Conservation (phyloP, 2,888 invertebrate species). For the Cosmia pyralina region DNA sequence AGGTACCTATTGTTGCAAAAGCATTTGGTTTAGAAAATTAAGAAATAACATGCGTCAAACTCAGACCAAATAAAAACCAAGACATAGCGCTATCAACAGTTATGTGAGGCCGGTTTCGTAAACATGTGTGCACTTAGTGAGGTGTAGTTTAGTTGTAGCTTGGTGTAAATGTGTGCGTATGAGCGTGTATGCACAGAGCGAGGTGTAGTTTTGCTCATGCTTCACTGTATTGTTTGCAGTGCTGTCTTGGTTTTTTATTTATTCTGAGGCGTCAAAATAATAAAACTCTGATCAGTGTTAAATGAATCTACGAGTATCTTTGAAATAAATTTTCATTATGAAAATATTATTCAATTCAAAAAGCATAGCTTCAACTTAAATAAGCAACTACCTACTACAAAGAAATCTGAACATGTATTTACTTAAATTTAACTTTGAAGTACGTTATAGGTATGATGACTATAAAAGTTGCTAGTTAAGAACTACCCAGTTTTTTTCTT, state of each 20-base stretch:
- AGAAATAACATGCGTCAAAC: background rate
- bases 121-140: no score
- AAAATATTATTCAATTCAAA: background rate
- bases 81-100: no score
- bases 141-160: no score
- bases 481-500: no score
- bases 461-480: background rate
- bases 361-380: background rate
- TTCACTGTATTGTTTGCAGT: no score
- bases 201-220: no score
- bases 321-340: background rate
- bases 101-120: no score
- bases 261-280: background rate
- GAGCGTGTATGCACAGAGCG: no score
- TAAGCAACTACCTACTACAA: background rate
- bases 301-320: background rate
- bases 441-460: background rate
- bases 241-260: no score
- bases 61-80: no score
- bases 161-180: no score
- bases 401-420: background rate
- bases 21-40: background rate
- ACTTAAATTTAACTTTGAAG: background rate
- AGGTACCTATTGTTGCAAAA: background rate
- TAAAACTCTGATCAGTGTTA: background rate